phyloP scores from a whole-genome alignment of 2,113 vertebrate genomes.

The Plecotus auritus region DNA sequence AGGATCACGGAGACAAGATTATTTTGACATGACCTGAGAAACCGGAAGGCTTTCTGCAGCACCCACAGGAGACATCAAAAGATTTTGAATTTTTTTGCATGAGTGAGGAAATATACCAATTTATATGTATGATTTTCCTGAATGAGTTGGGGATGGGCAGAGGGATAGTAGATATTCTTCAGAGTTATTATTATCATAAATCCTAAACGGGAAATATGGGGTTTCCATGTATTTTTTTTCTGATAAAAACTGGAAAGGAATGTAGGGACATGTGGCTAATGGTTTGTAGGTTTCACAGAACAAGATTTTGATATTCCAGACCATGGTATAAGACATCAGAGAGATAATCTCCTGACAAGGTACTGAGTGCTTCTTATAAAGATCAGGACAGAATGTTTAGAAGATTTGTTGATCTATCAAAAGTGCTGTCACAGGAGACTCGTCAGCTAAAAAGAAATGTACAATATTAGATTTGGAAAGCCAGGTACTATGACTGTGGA shows the following conservation, averaged over 20 bases:
- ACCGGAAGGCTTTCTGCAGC: not conserved
- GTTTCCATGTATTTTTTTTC: not conserved
- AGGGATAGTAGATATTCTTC: not conserved
- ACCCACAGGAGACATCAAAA: rapidly evolving
- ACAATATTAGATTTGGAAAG: not conserved
- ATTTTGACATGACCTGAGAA: not conserved
- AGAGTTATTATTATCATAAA: not conserved
- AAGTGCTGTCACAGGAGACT: not conserved
- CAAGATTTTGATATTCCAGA: not conserved
- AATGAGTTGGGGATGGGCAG: not conserved
- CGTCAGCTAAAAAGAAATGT: not conserved
- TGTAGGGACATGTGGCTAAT: not conserved
- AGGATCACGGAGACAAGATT: not conserved
- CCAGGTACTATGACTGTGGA: not conserved
- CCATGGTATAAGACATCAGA: not conserved
- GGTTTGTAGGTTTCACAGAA: not conserved
- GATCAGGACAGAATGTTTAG: not conserved
- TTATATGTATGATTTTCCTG: not conserved
- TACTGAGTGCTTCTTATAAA: not conserved
- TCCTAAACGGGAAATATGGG: not conserved
- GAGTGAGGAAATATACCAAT: not conserved
- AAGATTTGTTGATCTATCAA: not conserved
- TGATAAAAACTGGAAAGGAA: not conserved
- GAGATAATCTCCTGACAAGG: not conserved
- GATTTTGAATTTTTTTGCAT: not conserved